Evolutionary conservation across 1,140 invertebrate species (phyloP).

Genomic region (Plutomurus gul): DNA sequence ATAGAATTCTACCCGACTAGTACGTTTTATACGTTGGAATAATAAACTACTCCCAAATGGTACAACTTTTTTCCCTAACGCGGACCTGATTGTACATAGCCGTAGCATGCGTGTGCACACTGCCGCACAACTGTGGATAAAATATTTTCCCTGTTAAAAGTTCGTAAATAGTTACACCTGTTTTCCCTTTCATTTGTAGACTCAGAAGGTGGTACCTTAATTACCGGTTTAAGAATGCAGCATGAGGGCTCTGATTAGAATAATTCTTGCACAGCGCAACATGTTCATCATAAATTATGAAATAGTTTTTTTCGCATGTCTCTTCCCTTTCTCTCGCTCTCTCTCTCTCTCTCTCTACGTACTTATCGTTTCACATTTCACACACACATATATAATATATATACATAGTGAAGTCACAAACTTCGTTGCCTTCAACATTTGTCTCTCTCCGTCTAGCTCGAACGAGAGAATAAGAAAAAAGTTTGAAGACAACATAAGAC

Average conservation of each 20-base stretch:
- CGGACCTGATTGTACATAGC: no score
- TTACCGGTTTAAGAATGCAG: not conserved
- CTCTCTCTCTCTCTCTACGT: no score
- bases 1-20: no score
- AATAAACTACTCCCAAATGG: no score
- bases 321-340: no score
- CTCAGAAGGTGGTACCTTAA: slow-evolving; percentile 19
- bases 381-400: not conserved
- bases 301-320: not conserved
- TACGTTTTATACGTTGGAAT: no score
- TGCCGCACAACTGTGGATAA: no score
- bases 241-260: not conserved
- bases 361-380: not conserved
- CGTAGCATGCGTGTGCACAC: no score
- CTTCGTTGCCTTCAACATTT: not conserved
- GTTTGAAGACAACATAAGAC: not conserved
- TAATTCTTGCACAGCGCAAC: not conserved
- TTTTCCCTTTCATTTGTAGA: slow-evolving; percentile 7
- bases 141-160: no score
- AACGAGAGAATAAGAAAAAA: not conserved
- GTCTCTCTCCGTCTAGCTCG: not conserved
- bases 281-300: slow-evolving; percentile 1
- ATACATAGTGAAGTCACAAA: not conserved
- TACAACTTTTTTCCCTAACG: no score
- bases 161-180: no score